These are phyloP conservation scores for Amphiprion percula DNA, from an alignment of 2,113 vertebrate species.

Conservation along the genomic window DNA sequence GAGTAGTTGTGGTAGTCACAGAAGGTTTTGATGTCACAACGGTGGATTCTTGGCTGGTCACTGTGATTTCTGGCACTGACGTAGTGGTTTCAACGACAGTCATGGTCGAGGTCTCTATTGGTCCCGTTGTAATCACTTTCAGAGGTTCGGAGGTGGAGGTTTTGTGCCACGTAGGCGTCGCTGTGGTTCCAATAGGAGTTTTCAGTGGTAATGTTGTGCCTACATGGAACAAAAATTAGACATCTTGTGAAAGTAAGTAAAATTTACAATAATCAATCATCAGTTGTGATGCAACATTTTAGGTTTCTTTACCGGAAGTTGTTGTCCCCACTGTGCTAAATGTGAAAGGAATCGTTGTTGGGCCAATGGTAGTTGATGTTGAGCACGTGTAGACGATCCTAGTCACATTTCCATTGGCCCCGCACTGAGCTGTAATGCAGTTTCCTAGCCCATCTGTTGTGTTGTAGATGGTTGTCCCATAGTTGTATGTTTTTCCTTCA, in stretches of 20 bases:
- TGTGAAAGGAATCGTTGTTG: slow-evolving; percentile 48
- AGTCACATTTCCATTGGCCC: slow-evolving; percentile 81
- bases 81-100: slow-evolving; percentile 12
- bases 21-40: slow-evolving; percentile 18
- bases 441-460: slow-evolving; percentile 89
- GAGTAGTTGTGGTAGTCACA: neutral
- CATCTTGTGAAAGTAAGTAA: too few relatives aligned
- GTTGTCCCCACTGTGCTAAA: slow-evolving; percentile 39
- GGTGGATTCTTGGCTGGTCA: neutral
- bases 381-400: slow-evolving; percentile 76
- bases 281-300: neutral
- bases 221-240: too few relatives aligned
- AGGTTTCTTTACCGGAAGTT: slow-evolving; percentile 14
- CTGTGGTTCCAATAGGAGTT: neutral
- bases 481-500: slow-evolving; percentile 80
- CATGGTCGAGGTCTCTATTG: neutral
- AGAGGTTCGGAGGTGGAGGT: neutral
- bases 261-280: too few relatives aligned
- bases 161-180: neutral
- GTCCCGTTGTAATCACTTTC: neutral
- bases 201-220: neutral
- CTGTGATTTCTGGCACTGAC: neutral
- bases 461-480: slow-evolving; percentile 86
- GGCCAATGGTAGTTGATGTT: slow-evolving; percentile 23
- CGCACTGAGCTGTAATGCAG: slow-evolving; percentile 89